These are phyloP conservation scores for Poeciliopsis occidentalis DNA, from an alignment of 2,113 vertebrate genomes.

Conservation along the genomic window DNA sequence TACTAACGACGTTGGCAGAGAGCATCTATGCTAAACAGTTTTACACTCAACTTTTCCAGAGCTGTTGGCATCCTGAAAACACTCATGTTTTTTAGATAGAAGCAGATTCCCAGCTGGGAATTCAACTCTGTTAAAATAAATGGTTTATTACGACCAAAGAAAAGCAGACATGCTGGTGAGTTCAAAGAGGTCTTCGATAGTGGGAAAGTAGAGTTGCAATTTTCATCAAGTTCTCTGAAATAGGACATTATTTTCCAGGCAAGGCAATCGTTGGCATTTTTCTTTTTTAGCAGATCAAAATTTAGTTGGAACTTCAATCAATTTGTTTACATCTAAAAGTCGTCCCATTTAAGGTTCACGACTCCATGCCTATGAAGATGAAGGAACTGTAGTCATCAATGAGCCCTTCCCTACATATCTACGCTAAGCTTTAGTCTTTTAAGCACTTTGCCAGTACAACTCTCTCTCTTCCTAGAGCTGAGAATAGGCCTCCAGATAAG, in stretches of 20 bases:
- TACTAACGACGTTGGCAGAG: slow-evolving; percentile 23
- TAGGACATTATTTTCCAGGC: neutral
- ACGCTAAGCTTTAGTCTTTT: slow-evolving; percentile 8
- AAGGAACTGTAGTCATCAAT: slow-evolving; percentile 55
- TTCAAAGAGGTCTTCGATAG: slow-evolving; percentile 33
- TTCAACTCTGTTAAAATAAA: slow-evolving; percentile 40
- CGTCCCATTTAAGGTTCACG: slow-evolving; percentile 21
- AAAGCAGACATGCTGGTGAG: slow-evolving; percentile 37
- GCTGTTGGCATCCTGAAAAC: slow-evolving; percentile 44
- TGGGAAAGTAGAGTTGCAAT: neutral
- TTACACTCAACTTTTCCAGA: slow-evolving; percentile 48
- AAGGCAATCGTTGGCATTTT: neutral
- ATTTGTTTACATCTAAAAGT: neutral
- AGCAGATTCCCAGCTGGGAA: slow-evolving; percentile 61
- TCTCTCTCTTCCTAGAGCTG: slow-evolving; percentile 33
- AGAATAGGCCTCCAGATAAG: slow-evolving; percentile 42
- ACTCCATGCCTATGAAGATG: slow-evolving; percentile 19
- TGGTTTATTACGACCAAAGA: slow-evolving; percentile 45
- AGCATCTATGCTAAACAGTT: slow-evolving; percentile 29
- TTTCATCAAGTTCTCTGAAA: slow-evolving; percentile 12
- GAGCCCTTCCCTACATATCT: slow-evolving; percentile 32
- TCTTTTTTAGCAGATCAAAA: neutral
- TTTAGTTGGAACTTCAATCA: neutral
- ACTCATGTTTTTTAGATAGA: slow-evolving; percentile 61
- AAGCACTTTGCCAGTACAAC: slow-evolving; percentile 42